Percentiles rank a stretch among this genome's conserved stretches.
phyloP scores from a whole-genome alignment of 1,140 invertebrate genomes.

The Megalopta genalis region DNA sequence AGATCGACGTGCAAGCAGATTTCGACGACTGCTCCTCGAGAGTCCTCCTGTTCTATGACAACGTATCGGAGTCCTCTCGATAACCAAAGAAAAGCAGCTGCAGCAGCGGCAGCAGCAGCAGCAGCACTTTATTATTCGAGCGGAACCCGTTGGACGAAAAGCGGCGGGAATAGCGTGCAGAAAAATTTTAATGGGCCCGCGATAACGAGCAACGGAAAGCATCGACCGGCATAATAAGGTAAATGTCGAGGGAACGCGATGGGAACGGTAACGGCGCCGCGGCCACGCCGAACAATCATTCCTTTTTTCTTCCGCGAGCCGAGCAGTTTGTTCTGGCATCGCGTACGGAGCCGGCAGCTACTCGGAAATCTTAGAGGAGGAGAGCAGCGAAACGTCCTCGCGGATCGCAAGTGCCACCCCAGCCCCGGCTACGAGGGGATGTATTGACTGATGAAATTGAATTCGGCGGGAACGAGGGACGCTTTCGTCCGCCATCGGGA shows the following conservation, averaged over 20 bases:
- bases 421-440: background rate
- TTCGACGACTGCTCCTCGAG: constrained; percentile 43
- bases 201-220: constrained; percentile 39
- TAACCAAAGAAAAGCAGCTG: background rate
- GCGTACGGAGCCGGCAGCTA: background rate
- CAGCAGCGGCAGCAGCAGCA: no score
- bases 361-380: background rate
- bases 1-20: constrained; percentile 27
- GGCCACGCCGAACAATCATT: constrained; percentile 12
- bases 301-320: background rate
- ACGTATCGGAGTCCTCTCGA: constrained; percentile 50
- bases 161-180: background rate
- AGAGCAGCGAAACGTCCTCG: background rate
- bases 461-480: background rate
- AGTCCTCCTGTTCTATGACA: constrained; percentile 54
- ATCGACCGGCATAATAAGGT: constrained; percentile 40
- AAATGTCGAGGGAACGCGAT: constrained; percentile 18
- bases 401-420: background rate
- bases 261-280: constrained; percentile 11
- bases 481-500: background rate
- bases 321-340: constrained; percentile 1
- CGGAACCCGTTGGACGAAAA: constrained; percentile 21
- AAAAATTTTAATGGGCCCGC: constrained; percentile 37
- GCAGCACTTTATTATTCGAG: constrained; percentile 42
- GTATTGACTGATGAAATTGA: background rate